phyloP scores from a whole-genome alignment of 2,888 invertebrate genomes.

The Dynastes hyllus region DNA sequence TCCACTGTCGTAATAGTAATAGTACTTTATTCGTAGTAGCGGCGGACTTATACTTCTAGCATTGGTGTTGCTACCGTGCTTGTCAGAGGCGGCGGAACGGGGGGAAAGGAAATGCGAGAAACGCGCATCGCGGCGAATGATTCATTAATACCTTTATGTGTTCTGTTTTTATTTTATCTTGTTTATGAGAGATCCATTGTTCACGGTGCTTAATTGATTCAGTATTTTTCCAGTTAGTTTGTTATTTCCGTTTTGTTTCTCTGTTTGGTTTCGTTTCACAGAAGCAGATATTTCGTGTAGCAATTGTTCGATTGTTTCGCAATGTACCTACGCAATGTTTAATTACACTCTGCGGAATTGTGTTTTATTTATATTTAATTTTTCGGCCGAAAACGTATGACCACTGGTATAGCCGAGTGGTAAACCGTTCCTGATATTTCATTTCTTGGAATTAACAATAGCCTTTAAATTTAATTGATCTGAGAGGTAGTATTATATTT shows the following conservation, averaged over 20 bases:
- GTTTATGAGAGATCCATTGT: constrained; percentile 43
- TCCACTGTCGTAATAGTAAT: no score
- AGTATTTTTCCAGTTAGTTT: constrained; percentile 40
- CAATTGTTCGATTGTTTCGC: constrained; percentile 26
- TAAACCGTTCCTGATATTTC: no score
- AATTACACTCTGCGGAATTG: constrained; percentile 6
- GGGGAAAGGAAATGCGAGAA: neutral
- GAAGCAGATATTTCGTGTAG: constrained; percentile 19
- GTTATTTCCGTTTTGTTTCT: constrained; percentile 20
- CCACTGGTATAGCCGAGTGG: no score
- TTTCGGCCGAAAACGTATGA: neutral
- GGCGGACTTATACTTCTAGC: constrained; percentile 18
- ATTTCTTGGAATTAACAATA: no score
- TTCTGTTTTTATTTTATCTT: constrained; percentile 31
- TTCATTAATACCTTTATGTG: constrained; percentile 40
- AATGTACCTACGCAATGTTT: neutral
- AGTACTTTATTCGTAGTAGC: neutral
- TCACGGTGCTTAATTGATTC: constrained; percentile 37
- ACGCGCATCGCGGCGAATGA: constrained; percentile 34
- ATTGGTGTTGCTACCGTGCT: constrained; percentile 2
- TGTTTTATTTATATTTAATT: constrained; percentile 6
- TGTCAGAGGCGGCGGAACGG: constrained; percentile 5
- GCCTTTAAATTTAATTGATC: no score
- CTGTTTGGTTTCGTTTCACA: constrained; percentile 17
- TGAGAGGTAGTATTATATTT: no score